Evolutionary conservation across 2,113 vertebrate species (phyloP), one percentile per base, ranked within the genome.

Genomic region (Smithornis capensis): DNA sequence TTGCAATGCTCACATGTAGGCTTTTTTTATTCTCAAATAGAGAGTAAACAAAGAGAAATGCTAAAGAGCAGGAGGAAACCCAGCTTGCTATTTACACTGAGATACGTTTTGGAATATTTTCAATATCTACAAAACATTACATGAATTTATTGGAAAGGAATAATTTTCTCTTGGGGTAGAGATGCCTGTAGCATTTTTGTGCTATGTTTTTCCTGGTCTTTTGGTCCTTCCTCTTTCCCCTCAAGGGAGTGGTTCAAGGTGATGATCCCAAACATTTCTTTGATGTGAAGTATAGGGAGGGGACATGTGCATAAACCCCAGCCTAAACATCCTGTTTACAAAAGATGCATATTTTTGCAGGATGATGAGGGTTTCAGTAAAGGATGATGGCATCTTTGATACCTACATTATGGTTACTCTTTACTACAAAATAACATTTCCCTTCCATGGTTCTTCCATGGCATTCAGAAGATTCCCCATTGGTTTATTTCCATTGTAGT

Each of bases 31-130:
- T n/a, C 63, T 78, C 77, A 89, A 75, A 96, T 75, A 73, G 92
- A 91, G 71, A 93, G 65, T 92, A 91, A 95, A 92, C 87, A 95
- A 94, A 94, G 89, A 69, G 77, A 84, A 88, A 89, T 92, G 77
- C 59, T 67, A 45, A 80, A 90, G 62, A 83, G 67, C 88, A 74
- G 52, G 91, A 69, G 85, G 76, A 90, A 80, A 53, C 59, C 23
- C 62, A 90, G 76, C 56, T 82, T 93, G 65, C 52, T 84, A 37
- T 63, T 89, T 92, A 90, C 94, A 87, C 85, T 64, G 67, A 96
- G 75, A 56, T 87, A 47, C 69, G 60, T 87, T 91, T 89, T 89
- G 90, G 73, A 94, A 84, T 90, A 94, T 92, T 92, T 92, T 95
- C 86, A 90, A 27, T 81, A 60, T 70, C 78, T 94, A 91, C 76